phyloP scores from a whole-genome alignment of 23 tunicate genomes.

The Phallusia fumigata region DNA sequence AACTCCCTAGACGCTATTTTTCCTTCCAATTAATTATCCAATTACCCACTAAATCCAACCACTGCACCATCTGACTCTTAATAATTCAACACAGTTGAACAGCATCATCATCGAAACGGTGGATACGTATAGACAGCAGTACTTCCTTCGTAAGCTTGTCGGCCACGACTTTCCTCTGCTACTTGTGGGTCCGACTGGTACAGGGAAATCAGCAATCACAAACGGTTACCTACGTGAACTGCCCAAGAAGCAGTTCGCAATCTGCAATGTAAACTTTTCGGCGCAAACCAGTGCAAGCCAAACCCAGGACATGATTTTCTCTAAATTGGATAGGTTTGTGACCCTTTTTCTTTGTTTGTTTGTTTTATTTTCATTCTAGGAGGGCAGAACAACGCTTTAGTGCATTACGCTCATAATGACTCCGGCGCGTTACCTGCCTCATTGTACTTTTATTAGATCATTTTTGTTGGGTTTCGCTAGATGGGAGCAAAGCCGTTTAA shows the following conservation, averaged over 20 bases:
- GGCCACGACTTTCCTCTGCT: slow-evolving; percentile 43
- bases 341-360: neutral
- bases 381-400: neutral
- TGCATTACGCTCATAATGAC: too few species aligned
- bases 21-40: neutral
- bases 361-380: neutral
- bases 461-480: too few species aligned
- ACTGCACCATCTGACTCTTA: neutral
- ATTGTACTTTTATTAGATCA: too few species aligned
- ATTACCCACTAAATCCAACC: neutral
- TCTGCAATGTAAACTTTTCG: slow-evolving; percentile 76
- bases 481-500: too few species aligned
- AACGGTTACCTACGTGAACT: slow-evolving; percentile 64
- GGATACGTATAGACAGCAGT: slow-evolving; percentile 78
- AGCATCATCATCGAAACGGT: slow-evolving; percentile 83
- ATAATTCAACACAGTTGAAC: slow-evolving; percentile 41
- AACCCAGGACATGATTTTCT: slow-evolving; percentile 88
- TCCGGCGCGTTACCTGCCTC: too few species aligned
- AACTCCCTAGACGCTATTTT: neutral
- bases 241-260: slow-evolving; percentile 57
- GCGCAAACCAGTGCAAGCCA: slow-evolving; percentile 87
- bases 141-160: slow-evolving; percentile 62
- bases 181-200: slow-evolving; percentile 87
- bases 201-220: slow-evolving; percentile 85
- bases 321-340: slow-evolving; percentile 77